Conservation (phyloP, 2,113 vertebrate genomes). For the Salvelinus fontinalis region DNA sequence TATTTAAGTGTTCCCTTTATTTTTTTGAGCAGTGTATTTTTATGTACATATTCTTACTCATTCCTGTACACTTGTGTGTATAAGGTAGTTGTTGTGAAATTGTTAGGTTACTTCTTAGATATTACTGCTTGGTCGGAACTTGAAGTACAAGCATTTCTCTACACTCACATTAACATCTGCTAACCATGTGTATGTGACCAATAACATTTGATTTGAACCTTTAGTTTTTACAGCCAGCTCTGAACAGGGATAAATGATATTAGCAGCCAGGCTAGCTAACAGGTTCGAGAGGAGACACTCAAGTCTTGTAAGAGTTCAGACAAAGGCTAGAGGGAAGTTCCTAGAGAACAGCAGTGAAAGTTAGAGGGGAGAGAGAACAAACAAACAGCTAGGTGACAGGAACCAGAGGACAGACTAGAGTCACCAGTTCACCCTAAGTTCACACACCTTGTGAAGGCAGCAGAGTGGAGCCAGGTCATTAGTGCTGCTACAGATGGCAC, state of each 20-base stretch:
- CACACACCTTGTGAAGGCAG: not conserved
- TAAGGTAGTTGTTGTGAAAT: no score
- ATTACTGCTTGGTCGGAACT: no score
- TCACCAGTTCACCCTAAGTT: not conserved
- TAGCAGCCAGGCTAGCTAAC: not conserved
- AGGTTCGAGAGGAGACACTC: not conserved
- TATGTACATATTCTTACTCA: no score
- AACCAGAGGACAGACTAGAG: not conserved
- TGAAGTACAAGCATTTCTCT: no score
- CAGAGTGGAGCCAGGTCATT: conserved; percentile 30
- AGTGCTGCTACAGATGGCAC: conserved; percentile 59
- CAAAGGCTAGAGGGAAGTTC: not conserved
- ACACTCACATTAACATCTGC: no score
- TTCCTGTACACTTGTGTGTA: no score
- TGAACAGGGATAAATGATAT: not conserved
- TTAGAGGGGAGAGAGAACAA: not conserved
- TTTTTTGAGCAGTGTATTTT: no score
- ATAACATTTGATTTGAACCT: no score
- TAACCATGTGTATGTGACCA: no score
- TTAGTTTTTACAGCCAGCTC: not conserved
- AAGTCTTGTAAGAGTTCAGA: not conserved
- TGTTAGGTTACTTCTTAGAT: no score
- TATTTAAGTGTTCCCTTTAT: no score
- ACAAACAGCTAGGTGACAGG: not conserved
- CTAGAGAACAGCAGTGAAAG: not conserved